Conservation (phyloP, 2,888 invertebrate species). For the Trissonchulus sp. region DNA sequence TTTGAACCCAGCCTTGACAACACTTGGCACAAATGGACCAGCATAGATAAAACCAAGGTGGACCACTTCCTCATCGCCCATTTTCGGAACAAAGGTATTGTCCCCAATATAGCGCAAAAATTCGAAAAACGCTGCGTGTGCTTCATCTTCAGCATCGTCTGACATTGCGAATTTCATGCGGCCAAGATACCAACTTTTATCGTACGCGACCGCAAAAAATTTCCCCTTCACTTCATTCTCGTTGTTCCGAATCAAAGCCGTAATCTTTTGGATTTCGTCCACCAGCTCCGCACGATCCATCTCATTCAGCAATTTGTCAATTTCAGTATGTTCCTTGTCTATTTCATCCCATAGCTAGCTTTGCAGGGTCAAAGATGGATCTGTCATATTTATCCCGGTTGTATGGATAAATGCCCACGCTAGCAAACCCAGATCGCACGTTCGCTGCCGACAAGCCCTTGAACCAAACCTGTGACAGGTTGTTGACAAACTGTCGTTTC, state of each 20-base stretch:
- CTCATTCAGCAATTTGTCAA: no score
- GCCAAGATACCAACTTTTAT: constrained; percentile 9
- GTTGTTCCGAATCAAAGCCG: background rate
- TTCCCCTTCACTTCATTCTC: background rate
- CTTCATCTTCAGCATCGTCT: no score
- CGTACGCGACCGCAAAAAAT: constrained; percentile 16
- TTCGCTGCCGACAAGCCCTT: background rate
- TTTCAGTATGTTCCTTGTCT: no score
- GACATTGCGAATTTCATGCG: background rate
- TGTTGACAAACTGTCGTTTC: constrained; percentile 7
- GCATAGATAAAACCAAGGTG: background rate
- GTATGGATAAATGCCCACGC: background rate
- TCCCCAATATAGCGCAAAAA: background rate
- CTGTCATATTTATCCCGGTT: background rate
- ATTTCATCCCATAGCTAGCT: no score
- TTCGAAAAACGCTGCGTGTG: background rate
- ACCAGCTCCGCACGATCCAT: no score
- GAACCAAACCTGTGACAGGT: background rate
- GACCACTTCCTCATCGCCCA: background rate
- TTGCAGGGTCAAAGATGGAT: background rate
- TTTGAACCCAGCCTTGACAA: background rate
- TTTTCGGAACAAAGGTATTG: background rate
- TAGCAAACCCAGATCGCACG: background rate
- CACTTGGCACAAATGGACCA: background rate
- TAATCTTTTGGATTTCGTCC: background rate